These are phyloP conservation scores for Muntiacus reevesi DNA, from an alignment of 2,113 vertebrate species.

Conservation along the genomic window DNA sequence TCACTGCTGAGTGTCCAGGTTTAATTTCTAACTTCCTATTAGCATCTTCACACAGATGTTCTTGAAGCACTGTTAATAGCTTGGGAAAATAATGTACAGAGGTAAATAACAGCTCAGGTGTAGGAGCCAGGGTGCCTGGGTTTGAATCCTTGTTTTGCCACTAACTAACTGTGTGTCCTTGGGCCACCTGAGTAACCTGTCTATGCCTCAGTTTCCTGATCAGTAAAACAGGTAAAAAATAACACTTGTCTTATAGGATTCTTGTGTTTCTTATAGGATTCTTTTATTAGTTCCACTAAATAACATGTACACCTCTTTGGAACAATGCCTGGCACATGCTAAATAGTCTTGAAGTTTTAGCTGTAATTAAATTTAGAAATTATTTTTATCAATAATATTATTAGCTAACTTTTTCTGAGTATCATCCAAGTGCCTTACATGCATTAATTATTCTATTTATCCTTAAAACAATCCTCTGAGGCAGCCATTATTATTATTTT, in stretches of 20 bases:
- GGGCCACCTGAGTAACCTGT: not conserved
- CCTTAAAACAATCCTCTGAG: not conserved
- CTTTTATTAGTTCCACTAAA: not conserved
- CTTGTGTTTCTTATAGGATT: not conserved
- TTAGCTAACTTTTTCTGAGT: not conserved
- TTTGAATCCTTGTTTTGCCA: not conserved
- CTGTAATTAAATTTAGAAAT: not conserved
- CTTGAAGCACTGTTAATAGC: not conserved
- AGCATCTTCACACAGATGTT: not conserved
- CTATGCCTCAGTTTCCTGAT: not conserved
- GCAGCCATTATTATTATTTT: not conserved
- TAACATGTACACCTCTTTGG: not conserved
- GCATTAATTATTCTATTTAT: not conserved
- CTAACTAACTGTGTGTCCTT: not conserved
- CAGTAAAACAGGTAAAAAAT: not conserved
- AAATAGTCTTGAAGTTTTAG: not conserved
- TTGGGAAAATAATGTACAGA: not conserved
- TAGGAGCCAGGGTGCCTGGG: not conserved
- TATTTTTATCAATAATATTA: not conserved
- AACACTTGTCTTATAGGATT: not conserved
- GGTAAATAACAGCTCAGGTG: not conserved
- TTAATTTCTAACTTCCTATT: not conserved
- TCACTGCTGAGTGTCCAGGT: not conserved
- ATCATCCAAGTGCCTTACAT: not conserved
- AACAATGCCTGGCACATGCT: not conserved